Conservation (phyloP, 2,797 vertebrate genomes). For the Serranus cabrilla region DNA sequence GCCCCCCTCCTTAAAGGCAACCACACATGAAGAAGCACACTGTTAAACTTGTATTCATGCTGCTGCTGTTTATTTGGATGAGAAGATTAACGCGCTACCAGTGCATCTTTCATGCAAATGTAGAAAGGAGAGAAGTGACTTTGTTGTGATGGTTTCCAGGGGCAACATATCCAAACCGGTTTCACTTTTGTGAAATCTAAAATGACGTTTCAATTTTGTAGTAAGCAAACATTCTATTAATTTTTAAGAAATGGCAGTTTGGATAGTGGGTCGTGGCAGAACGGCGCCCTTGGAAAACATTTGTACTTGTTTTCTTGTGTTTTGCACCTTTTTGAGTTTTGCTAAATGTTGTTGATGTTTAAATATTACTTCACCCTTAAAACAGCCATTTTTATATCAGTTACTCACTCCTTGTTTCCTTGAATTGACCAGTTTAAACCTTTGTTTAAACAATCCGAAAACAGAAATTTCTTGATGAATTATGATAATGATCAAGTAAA, state of each 20-base stretch:
- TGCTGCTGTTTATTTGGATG: slow-evolving; percentile 13
- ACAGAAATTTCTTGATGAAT: too few relatives aligned
- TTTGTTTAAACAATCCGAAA: too few relatives aligned
- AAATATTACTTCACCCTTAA: too few relatives aligned
- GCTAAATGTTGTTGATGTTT: neutral
- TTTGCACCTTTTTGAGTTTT: neutral
- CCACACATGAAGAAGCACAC: slow-evolving; percentile 27
- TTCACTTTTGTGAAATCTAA: neutral
- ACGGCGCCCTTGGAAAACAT: slow-evolving; percentile 17
- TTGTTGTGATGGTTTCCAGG: slow-evolving; percentile 21
- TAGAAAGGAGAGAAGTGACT: neutral
- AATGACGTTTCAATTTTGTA: neutral
- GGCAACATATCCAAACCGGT: slow-evolving; percentile 9
- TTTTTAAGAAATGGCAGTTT: neutral
- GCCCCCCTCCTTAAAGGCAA: slow-evolving; percentile 20
- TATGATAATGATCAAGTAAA: too few relatives aligned
- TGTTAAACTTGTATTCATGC: slow-evolving; percentile 7
- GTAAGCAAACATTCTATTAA: neutral
- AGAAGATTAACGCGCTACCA: slow-evolving; percentile 1
- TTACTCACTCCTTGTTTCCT: too few relatives aligned
- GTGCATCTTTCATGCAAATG: slow-evolving; percentile 12
- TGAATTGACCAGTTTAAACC: too few relatives aligned
- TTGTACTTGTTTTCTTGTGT: neutral
- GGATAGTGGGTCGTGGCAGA: neutral
- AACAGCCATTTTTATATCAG: too few relatives aligned